Percentiles rank a stretch among this genome's conserved stretches.
Evolutionary conservation across 1,140 invertebrate genomes (phyloP).

Genomic region (Ips typographus): DNA sequence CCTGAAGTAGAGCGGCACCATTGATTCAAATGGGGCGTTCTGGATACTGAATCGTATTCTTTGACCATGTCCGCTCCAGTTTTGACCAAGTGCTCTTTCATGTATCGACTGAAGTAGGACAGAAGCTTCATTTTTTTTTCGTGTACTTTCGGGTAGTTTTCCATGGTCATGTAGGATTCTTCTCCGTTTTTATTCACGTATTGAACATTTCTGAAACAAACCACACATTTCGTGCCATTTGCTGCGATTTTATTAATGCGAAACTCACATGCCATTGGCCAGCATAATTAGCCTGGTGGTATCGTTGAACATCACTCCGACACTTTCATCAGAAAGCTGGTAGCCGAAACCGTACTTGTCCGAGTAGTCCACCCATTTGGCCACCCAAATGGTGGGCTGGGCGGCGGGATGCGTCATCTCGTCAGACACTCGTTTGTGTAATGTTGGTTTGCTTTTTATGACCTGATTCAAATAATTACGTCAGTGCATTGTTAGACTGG

Average conservation of each 20-base stretch:
- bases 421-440: constrained; percentile 60
- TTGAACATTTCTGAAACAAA: constrained; percentile 80
- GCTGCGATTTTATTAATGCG: background rate
- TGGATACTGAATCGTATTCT: constrained; percentile 84
- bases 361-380: constrained; percentile 98
- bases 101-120: constrained; percentile 96
- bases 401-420: constrained; percentile 91
- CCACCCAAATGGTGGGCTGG: constrained; percentile 94
- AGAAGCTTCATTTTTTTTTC: constrained; percentile 97
- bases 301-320: constrained; percentile 96
- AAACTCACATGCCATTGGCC: constrained; percentile 77
- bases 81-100: constrained; percentile 97
- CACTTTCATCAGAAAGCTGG: constrained; percentile 92
- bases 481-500: background rate
- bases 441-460: constrained; percentile 52
- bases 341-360: constrained; percentile 99
- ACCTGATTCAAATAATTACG: constrained; percentile 39
- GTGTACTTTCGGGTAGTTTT: constrained; percentile 75
- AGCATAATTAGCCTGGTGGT: constrained; percentile 87
- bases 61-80: constrained; percentile 79
- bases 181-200: constrained; percentile 89
- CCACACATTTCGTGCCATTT: background rate
- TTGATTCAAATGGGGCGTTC: constrained; percentile 90
- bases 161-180: constrained; percentile 87
- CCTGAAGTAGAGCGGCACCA: constrained; percentile 95